phyloP scores from a whole-genome alignment of 1,140 invertebrate genomes.

The Trichogramma pretiosum region DNA sequence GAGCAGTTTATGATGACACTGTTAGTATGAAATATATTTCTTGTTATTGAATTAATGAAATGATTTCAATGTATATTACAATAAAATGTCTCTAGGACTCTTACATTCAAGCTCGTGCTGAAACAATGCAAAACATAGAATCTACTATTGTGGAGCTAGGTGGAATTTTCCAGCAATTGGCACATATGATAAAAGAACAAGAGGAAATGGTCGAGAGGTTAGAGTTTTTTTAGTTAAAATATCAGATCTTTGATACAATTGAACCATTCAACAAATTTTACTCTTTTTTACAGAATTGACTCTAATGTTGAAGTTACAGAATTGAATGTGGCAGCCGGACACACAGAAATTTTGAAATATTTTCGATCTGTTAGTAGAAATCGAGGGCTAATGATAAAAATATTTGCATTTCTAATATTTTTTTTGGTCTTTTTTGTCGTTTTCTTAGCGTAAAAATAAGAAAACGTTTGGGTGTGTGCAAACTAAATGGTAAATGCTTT shows the following conservation, averaged over 20 bases:
- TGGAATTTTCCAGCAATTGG: conserved; percentile 94
- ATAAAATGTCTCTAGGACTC: conserved; percentile 54
- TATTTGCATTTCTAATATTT: conserved; percentile 96
- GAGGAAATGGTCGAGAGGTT: conserved; percentile 94
- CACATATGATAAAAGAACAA: conserved; percentile 98
- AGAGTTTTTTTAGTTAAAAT: too few species aligned
- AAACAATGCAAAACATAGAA: conserved; percentile 99
- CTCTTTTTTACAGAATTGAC: conserved; percentile 72
- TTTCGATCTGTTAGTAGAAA: conserved; percentile 96
- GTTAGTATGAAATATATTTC: conserved; percentile 33
- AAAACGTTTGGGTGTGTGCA: too few species aligned
- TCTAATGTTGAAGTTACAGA: conserved; percentile 92
- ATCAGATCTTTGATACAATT: neutral
- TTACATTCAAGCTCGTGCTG: conserved; percentile 85
- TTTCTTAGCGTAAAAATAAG: conserved; percentile 69
- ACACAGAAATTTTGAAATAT: conserved; percentile 94
- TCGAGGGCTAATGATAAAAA: conserved; percentile 98
- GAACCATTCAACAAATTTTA: conserved; percentile 6
- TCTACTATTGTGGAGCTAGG: conserved; percentile 98
- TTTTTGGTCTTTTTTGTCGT: conserved; percentile 99
- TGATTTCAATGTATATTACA: neutral
- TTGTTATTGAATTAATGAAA: conserved; percentile 9
- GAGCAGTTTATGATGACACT: conserved; percentile 71
- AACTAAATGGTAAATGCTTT: too few species aligned
- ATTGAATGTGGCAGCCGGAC: conserved; percentile 94